These are phyloP conservation scores for Prunella himalayana DNA, from an alignment of 2,113 vertebrate species.

Conservation along the genomic window DNA sequence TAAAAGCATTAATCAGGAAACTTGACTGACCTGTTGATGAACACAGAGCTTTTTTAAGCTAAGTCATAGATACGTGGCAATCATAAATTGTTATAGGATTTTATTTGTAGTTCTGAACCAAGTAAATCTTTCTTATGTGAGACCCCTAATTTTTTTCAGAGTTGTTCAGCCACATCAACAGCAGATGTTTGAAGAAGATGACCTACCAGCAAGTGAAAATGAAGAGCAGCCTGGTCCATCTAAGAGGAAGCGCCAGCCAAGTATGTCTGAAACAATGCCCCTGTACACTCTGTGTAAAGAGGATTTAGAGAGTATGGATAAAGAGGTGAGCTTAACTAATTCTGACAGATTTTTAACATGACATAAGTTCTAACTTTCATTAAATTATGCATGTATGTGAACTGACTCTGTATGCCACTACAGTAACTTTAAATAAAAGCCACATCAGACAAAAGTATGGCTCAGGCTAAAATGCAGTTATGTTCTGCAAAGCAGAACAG, in stretches of 20 bases:
- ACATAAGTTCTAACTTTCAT: not conserved
- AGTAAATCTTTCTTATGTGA: constrained; percentile 12
- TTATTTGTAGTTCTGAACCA: not conserved
- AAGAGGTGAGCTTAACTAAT: constrained; percentile 82
- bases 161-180: constrained; percentile 76
- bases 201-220: constrained; percentile 60
- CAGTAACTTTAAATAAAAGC: not conserved
- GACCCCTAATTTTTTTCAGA: constrained; percentile 73
- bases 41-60: not conserved
- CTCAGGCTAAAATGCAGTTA: not conserved
- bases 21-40: not conserved
- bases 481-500: not conserved
- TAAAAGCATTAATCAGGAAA: not conserved
- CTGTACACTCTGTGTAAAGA: constrained; percentile 96
- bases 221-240: constrained; percentile 86
- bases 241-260: constrained; percentile 88
- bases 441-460: not conserved
- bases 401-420: not conserved
- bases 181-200: constrained; percentile 74
- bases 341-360: not conserved
- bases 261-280: constrained; percentile 96
- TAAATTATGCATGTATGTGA: not conserved
- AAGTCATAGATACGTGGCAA: not conserved
- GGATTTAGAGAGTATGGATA: constrained; percentile 98
- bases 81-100: not conserved